phyloP scores from a whole-genome alignment of 2,888 invertebrate species.

The Artemia sp. region DNA sequence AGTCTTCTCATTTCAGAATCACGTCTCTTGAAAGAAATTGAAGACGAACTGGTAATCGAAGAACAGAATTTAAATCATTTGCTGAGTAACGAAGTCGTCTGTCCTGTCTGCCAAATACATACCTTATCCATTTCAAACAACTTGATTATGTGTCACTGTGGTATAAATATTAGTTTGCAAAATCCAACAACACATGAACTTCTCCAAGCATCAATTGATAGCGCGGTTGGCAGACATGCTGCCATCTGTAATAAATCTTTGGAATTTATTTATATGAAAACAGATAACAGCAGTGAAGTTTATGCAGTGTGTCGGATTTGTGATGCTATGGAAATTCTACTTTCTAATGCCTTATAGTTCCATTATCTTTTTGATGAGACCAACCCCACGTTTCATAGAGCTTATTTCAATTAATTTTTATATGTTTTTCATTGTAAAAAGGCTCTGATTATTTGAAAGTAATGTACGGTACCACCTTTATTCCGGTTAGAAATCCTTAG shows the following conservation, averaged over 20 bases:
- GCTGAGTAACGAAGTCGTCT: background rate
- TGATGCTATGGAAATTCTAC: slow-evolving; percentile 2
- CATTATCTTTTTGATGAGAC: too few species aligned
- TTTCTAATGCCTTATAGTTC: background rate
- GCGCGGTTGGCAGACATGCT: background rate
- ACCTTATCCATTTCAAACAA: background rate
- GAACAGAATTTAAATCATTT: background rate
- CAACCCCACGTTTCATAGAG: too few species aligned
- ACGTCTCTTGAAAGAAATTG: background rate
- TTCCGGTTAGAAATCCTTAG: too few species aligned
- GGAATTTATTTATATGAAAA: background rate
- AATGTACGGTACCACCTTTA: too few species aligned
- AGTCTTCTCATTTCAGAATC: background rate
- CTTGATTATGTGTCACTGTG: background rate
- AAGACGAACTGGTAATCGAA: background rate
- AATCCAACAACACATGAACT: background rate
- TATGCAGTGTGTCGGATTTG: background rate
- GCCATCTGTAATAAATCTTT: background rate
- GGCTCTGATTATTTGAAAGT: too few species aligned
- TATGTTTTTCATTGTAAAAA: too few species aligned
- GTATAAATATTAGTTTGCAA: background rate
- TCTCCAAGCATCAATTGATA: slow-evolving; percentile 8
- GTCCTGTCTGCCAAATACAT: slow-evolving; percentile 5
- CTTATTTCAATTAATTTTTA: too few species aligned
- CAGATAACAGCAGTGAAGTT: background rate